Evolutionary conservation across 1,140 invertebrate species (phyloP), one percentile per base, ranked within the genome.

Genomic region (Micrasema minimum): DNA sequence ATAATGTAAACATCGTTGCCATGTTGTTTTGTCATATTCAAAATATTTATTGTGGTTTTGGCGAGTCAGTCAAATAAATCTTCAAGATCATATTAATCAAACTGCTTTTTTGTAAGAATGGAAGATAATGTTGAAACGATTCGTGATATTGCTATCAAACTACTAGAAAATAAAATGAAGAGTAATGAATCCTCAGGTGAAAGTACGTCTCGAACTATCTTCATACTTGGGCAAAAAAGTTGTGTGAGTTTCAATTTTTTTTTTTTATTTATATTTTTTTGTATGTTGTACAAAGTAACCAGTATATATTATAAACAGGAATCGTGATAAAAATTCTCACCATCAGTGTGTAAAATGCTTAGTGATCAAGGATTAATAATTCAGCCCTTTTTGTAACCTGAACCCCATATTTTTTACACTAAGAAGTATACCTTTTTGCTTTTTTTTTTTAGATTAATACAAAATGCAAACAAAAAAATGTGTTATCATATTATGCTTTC

Each of bases 51-150:
- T n/a, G n/a, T n/a, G n/a, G n/a, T n/a, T n/a, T n/a, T 31, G 26
- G 26, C 26, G 7, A n/a, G n/a, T 31, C 26, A 31, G 2, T 31
- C 26, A 31, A 31, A 31, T 31, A 31, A 31, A 31, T 31, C 26
- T 31, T 4, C 26, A 31, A n/a, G n/a, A n/a, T n/a, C n/a, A n/a
- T n/a, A n/a, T n/a, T n/a, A 5, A 11, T 1, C 1, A 41, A 41
- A 11, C 43, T 45, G 2, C 18, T 45, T 16, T 45, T 7, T 45
- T 3, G 5, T 57, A 31, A 38, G 14, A 57, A 57, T 59, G 55
- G 55, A 59, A 37, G 65, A 71, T n/a, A 71, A 64, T 43, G 46
- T n/a, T 16, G 72, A 74, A 50, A 74, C 72, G 23, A 74, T 74
- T 31, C 53, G 72, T 37, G 57, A 67, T 64, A 74, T 74, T 37